Evolutionary conservation across 2,888 invertebrate genomes (phyloP).

Genomic region (Drosophila siamana): DNA sequence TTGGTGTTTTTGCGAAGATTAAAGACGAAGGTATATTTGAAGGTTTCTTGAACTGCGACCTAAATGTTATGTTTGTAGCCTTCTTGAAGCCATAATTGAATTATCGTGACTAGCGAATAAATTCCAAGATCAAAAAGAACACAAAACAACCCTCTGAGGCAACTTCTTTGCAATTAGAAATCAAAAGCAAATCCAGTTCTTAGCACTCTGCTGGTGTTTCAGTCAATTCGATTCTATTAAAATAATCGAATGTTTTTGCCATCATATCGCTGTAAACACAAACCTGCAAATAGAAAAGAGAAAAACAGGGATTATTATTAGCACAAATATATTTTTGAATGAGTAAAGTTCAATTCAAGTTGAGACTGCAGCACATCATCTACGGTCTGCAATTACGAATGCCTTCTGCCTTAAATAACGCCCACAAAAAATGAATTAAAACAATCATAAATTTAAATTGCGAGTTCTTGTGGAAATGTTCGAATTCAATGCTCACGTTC

Average conservation of each 20-base stretch:
- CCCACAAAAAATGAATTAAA: slow-evolving; percentile 68
- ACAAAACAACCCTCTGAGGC: background rate
- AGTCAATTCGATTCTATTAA: no score
- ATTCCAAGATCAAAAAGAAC: background rate
- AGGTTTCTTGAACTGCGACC: background rate
- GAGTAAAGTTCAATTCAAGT: background rate
- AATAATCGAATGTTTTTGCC: no score
- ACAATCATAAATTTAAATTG: slow-evolving; percentile 67
- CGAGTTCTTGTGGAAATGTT: slow-evolving; percentile 37
- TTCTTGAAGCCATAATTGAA: background rate
- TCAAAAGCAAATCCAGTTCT: background rate
- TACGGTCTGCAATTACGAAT: slow-evolving; percentile 48
- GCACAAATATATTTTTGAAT: background rate
- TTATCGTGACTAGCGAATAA: background rate
- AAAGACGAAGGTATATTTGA: background rate
- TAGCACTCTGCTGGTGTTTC: no score
- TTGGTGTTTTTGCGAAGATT: no score
- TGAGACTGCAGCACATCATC: slow-evolving; percentile 7
- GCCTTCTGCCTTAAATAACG: slow-evolving; percentile 44
- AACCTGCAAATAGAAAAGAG: slow-evolving; percentile 46
- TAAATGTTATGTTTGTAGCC: background rate
- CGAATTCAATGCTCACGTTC: slow-evolving; percentile 61
- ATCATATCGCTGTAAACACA: background rate
- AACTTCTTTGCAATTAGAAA: background rate
- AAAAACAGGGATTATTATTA: slow-evolving; percentile 1